Percentiles rank a stretch among this genome's conserved stretches.
phyloP scores from a whole-genome alignment of 1,140 invertebrate genomes.

The Campoletis sonorensis region DNA sequence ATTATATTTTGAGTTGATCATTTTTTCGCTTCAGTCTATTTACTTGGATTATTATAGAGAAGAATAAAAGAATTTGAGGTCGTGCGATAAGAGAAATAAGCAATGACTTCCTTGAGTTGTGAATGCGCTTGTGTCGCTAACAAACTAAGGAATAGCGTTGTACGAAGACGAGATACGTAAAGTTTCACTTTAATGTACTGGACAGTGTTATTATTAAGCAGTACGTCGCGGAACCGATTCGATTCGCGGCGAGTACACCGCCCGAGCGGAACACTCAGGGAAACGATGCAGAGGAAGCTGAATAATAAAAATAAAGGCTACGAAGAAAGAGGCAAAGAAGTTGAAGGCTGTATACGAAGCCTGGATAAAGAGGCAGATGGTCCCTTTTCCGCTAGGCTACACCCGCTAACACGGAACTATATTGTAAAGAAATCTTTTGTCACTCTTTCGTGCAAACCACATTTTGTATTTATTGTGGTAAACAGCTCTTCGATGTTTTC shows the following conservation, averaged over 20 bases:
- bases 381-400: constrained; percentile 55
- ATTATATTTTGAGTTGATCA: too few species aligned
- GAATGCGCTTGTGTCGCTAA: constrained; percentile 7
- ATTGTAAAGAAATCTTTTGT: constrained; percentile 18
- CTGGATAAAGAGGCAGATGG: constrained; percentile 47
- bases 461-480: neutral
- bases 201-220: constrained; percentile 63
- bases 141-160: constrained; percentile 2
- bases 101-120: neutral
- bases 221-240: constrained; percentile 62
- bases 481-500: neutral
- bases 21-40: neutral
- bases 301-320: constrained; percentile 27
- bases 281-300: constrained; percentile 52
- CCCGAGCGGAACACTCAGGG: constrained; percentile 67
- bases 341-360: neutral
- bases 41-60: constrained; percentile 15
- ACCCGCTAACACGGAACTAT: constrained; percentile 50
- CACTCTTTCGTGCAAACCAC: constrained; percentile 5
- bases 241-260: constrained; percentile 61
- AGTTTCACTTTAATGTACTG: constrained; percentile 55
- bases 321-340: neutral
- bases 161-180: constrained; percentile 6
- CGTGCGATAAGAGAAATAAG: neutral
- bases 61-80: neutral